Base-by-base conservation (phyloP, 2,888 invertebrate genomes). In the Dryocosmus kuriphilus region DNA sequence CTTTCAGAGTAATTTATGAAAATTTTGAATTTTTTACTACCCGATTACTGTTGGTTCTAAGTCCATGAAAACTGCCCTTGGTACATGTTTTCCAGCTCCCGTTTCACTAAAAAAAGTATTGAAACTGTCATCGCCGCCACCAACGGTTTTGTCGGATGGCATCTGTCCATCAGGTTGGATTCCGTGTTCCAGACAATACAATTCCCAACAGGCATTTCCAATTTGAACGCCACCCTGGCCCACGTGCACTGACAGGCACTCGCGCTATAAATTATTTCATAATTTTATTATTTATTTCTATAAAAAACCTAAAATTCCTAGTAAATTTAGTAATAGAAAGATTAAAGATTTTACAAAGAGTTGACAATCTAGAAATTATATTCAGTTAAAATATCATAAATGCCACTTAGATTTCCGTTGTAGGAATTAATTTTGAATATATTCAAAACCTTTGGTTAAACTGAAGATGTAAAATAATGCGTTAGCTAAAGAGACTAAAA, bases 41-140 rank as follows among this genome's bases (percentile, higher is more conserved):
- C 97, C 96, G 67, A 98, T 97, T 41, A 98, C 98, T 83, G 97
- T 97, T 77, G 98, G 98, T 90, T 98, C 98, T 88, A 98, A 93
- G 89, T 98, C 98, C 19, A 98, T 97, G 89, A 97, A 97, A 41
- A 97, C 96, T 1, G 96, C 96, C 76, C 97, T 93, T 0, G 97
- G 97, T 51, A 97, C 97, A 88, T 97, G 97, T 90, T 98, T 96
- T 27, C 95, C 95, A 0, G 95, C 94, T 24, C 95, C 94, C 24
- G 95, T 95, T 89, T 96, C 95, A 85, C 95, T 95, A 92, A 95
- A 96, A 92, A 96, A 96, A 22, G 95, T 95, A 91, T 95, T 95
- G 91, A 95, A 96, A 79, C 95, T 95, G 91, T 96, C 95, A 89
- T 95, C 95, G 67, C 95, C 95, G 2, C 95, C 95, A 30, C 95